Conservation (phyloP, 2,888 invertebrate genomes). For the Fragum whitleyi region DNA sequence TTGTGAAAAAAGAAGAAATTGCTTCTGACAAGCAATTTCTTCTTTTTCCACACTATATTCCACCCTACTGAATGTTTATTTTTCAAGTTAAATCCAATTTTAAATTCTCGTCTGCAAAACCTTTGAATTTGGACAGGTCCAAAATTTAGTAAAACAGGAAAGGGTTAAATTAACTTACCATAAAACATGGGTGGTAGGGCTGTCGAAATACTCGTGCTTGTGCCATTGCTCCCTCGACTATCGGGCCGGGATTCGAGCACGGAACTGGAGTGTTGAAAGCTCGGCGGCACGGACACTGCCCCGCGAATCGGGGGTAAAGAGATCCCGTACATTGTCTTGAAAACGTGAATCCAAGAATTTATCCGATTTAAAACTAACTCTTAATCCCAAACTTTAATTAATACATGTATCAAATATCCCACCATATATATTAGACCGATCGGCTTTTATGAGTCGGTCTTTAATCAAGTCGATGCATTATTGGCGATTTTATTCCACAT, state of each 20-base stretch:
- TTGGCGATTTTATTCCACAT: background rate
- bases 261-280: slow-evolving; percentile 33
- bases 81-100: too few species aligned
- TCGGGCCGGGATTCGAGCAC: slow-evolving; percentile 45
- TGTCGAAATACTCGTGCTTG: slow-evolving; percentile 41
- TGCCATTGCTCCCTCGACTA: slow-evolving; percentile 40
- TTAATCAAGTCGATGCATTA: slow-evolving; percentile 2
- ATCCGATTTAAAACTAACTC: background rate
- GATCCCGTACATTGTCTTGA: slow-evolving; percentile 44
- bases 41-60: too few species aligned
- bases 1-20: too few species aligned
- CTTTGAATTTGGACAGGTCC: too few species aligned
- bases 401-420: slow-evolving; percentile 1
- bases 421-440: background rate
- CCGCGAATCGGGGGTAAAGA: slow-evolving; percentile 53
- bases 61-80: too few species aligned
- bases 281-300: slow-evolving; percentile 34
- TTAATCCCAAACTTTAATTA: slow-evolving; percentile 2
- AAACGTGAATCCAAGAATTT: background rate
- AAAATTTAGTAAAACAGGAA: too few species aligned
- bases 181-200: slow-evolving; percentile 44
- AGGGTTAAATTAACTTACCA: slow-evolving; percentile 35
- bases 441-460: background rate
- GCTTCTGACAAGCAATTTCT: too few species aligned
- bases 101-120: too few species aligned